Evolutionary conservation across 2,888 invertebrate genomes (phyloP).

Genomic region (Oscheius sp.): DNA sequence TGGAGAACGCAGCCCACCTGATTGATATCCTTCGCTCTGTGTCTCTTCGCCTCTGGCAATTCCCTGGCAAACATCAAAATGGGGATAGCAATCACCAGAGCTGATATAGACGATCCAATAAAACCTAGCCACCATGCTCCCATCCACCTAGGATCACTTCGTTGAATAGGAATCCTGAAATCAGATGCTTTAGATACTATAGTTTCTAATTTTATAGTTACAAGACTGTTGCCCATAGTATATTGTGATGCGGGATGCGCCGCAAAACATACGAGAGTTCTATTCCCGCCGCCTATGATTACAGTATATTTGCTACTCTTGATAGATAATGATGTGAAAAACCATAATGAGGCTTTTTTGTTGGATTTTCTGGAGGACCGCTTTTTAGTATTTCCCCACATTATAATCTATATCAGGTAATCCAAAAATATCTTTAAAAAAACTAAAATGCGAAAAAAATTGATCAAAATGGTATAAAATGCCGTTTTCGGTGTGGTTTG

Average conservation of each 20-base stretch:
- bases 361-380: background rate
- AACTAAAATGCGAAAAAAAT: no score
- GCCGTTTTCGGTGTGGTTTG: no score
- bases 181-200: background rate
- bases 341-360: slow-evolving; percentile 20
- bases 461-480: no score
- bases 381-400: no score
- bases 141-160: slow-evolving; percentile 71
- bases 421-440: no score
- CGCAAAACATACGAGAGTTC: slow-evolving; percentile 13
- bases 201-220: no score
- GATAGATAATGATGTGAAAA: slow-evolving; percentile 21
- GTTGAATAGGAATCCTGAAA: slow-evolving; percentile 42
- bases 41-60: slow-evolving; percentile 69
- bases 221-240: no score
- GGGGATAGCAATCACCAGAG: slow-evolving; percentile 72
- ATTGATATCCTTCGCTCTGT: slow-evolving; percentile 67
- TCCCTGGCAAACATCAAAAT: slow-evolving; percentile 69
- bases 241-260: background rate
- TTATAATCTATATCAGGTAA: no score
- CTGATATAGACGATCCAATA: slow-evolving; percentile 71
- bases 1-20: slow-evolving; percentile 36
- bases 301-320: slow-evolving; percentile 36
- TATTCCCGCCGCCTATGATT: slow-evolving; percentile 22
- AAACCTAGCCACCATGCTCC: slow-evolving; percentile 75